phyloP scores from a whole-genome alignment of 2,888 invertebrate genomes.

The Eupithecia tripunctaria region DNA sequence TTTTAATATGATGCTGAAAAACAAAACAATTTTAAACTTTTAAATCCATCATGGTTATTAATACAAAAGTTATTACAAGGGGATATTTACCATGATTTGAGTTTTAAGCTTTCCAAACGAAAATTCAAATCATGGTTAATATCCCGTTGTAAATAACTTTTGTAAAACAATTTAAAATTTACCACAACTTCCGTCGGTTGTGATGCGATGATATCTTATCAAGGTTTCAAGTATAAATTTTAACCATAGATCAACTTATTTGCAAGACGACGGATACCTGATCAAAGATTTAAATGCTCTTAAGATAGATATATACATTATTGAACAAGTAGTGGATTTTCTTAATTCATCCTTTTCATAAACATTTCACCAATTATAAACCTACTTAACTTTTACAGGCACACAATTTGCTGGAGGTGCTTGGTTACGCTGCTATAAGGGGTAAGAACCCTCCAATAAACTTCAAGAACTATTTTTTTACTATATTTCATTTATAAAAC shows the following conservation, averaged over 20 bases:
- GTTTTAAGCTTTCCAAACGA: too few species aligned
- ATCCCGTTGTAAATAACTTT: too few species aligned
- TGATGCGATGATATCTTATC: too few species aligned
- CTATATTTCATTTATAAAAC: neutral
- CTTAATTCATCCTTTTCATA: neutral
- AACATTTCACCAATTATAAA: neutral
- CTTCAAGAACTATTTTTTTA: neutral
- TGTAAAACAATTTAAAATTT: neutral
- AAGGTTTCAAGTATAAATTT: too few species aligned
- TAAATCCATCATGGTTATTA: too few species aligned
- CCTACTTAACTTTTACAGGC: constrained; percentile 43
- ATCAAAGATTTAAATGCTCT: neutral
- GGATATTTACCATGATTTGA: too few species aligned
- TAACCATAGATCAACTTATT: too few species aligned
- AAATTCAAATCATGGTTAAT: too few species aligned
- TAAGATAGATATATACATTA: too few species aligned
- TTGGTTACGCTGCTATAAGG: constrained; percentile 68
- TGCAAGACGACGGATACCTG: too few species aligned
- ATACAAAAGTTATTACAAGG: too few species aligned
- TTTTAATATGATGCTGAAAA: neutral
- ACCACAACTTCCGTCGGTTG: neutral
- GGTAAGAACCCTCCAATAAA: constrained; percentile 48
- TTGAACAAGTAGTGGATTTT: neutral
- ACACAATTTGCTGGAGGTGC: constrained; percentile 55
- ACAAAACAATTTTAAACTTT: neutral